Conservation (phyloP, 2,888 invertebrate genomes). For the Andrena marginata region DNA sequence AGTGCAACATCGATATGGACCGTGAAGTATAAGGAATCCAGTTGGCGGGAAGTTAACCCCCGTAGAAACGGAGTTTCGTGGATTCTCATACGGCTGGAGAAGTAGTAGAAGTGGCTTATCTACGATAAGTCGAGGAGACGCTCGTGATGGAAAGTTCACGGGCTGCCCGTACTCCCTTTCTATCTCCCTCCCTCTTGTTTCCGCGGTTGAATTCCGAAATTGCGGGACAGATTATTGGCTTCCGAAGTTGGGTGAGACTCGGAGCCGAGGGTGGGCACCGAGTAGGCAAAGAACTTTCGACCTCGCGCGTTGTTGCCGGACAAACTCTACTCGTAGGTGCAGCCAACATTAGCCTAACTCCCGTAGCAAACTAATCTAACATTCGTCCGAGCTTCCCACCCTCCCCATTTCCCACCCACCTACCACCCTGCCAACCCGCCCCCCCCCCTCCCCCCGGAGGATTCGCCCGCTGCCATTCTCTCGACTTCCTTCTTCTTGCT, state of each 20-base stretch:
- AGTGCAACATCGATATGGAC: conserved; percentile 21
- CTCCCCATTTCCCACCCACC: too few species aligned
- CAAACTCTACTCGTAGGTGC: conserved; percentile 80
- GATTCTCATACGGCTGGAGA: conserved; percentile 52
- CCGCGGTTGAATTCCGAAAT: conserved; percentile 77
- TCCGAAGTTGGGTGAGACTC: conserved; percentile 76
- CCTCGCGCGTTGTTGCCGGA: conserved; percentile 77
- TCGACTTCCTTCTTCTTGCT: conserved; percentile 54
- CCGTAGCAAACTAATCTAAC: conserved; percentile 82
- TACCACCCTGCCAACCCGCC: conserved; percentile 14
- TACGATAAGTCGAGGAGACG: conserved; percentile 72
- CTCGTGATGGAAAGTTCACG: conserved; percentile 68
- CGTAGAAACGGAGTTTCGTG: conserved; percentile 37
- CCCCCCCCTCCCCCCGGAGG: conserved; percentile 23
- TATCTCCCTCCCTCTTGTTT: conserved; percentile 62
- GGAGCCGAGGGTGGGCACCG: conserved; percentile 66
- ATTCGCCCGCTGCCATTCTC: conserved; percentile 29
- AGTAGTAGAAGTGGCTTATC: conserved; percentile 70
- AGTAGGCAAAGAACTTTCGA: conserved; percentile 80
- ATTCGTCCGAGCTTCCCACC: conserved; percentile 77
- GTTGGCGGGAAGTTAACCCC: conserved; percentile 43
- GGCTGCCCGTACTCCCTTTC: conserved; percentile 57
- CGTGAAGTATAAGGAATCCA: conserved; percentile 44
- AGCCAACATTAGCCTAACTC: conserved; percentile 82
- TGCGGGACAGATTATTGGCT: conserved; percentile 81